Percentiles rank a stretch among this genome's conserved stretches.
phyloP scores from a whole-genome alignment of 1,140 invertebrate genomes.

The Coptotermes formosanus region DNA sequence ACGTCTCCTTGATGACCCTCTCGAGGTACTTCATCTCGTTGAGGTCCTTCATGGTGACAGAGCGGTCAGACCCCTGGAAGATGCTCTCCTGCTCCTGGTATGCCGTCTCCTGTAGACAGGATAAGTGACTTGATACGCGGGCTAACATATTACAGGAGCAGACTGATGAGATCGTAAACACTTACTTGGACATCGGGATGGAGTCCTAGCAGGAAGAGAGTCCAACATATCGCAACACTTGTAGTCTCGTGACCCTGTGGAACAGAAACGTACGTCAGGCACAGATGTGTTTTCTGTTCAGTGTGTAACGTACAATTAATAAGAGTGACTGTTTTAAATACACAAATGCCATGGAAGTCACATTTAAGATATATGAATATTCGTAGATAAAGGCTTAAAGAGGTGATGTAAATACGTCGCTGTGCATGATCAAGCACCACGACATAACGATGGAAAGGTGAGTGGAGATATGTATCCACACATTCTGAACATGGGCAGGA shows the following conservation, averaged over 20 bases:
- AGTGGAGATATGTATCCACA: too few species aligned
- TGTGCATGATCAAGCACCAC: too few species aligned
- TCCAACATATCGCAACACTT: slow-evolving; percentile 54
- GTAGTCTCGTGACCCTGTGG: slow-evolving; percentile 57
- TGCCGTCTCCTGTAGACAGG: slow-evolving; percentile 53
- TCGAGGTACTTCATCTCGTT: slow-evolving; percentile 66
- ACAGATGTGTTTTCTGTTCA: too few species aligned
- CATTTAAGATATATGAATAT: too few species aligned
- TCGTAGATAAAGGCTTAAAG: too few species aligned
- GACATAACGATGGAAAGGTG: too few species aligned
- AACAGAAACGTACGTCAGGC: slow-evolving; percentile 32
- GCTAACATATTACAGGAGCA: not conserved
- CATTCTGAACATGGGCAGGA: too few species aligned
- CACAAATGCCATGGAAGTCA: too few species aligned
- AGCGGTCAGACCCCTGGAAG: slow-evolving; percentile 36
- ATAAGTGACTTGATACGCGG: not conserved
- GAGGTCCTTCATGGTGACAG: slow-evolving; percentile 55
- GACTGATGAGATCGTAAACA: not conserved
- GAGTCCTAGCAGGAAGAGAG: slow-evolving; percentile 52
- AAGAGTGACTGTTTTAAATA: too few species aligned
- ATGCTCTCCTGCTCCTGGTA: slow-evolving; percentile 55
- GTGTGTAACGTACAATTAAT: too few species aligned
- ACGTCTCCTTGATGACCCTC: slow-evolving; percentile 62
- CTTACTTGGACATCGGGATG: slow-evolving; percentile 52
- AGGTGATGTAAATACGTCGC: too few species aligned